Percentiles rank a stretch among this genome's conserved stretches.
Conservation (phyloP, 2,888 invertebrate genomes). For the Microdon myrmicae region DNA sequence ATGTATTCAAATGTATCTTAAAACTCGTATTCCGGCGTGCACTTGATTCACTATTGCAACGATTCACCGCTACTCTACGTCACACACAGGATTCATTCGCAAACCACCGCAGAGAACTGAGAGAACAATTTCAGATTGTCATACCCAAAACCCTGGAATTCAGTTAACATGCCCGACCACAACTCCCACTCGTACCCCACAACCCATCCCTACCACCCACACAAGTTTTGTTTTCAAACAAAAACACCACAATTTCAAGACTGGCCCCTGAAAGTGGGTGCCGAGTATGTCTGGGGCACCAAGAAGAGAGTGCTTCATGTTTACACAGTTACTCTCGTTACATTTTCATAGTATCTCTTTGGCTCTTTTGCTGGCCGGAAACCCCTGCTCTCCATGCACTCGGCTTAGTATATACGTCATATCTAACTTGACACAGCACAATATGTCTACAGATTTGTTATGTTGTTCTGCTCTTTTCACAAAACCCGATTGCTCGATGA, state of each 20-base stretch:
- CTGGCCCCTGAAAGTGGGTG: conserved; percentile 21
- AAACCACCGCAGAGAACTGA: conserved; percentile 40
- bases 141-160: conserved; percentile 42
- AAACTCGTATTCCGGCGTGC: conserved; percentile 4
- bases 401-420: conserved; percentile 39
- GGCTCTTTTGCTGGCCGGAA: conserved; percentile 1
- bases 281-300: background rate
- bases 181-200: conserved; percentile 3
- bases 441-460: conserved; percentile 47
- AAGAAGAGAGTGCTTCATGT: conserved; percentile 17
- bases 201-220: conserved; percentile 12
- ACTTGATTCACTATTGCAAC: background rate
- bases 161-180: conserved; percentile 10
- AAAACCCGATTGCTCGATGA: conserved; percentile 26
- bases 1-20: too few relatives aligned
- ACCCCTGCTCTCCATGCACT: background rate
- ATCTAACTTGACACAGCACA: conserved; percentile 20
- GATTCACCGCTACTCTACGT: conserved; percentile 33
- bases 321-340: conserved; percentile 28
- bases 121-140: conserved; percentile 40
- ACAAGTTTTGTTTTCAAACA: conserved; percentile 41
- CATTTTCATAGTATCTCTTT: conserved; percentile 7
- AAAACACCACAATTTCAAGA: conserved; percentile 36
- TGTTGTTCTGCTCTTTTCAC: conserved; percentile 26
- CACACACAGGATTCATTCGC: conserved; percentile 44